Conservation (phyloP, 30 jellyfish, hydroid and myxozoan genomes). For the Rhopilema esculentum region DNA sequence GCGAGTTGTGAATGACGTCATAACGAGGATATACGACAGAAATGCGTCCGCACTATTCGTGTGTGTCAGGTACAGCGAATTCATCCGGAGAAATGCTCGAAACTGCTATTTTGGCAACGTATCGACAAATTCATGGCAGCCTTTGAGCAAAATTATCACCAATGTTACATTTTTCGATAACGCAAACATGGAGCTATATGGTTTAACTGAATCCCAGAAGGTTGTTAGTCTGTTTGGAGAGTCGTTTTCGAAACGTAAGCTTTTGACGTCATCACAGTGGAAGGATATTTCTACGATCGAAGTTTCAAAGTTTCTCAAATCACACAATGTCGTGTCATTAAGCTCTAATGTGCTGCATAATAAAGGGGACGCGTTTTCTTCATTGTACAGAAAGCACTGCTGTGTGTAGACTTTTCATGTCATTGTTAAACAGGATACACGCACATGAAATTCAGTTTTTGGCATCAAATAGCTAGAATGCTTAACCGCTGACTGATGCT, state of each 20-base stretch:
- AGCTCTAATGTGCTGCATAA: neutral
- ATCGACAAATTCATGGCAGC: constrained; percentile 17
- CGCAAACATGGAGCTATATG: constrained; percentile 20
- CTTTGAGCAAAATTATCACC: neutral
- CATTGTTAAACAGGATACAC: no score
- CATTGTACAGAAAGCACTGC: no score
- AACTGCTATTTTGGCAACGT: constrained; percentile 16
- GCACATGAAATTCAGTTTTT: no score
- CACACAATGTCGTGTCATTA: neutral
- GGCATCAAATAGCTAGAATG: no score
- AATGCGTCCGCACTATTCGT: neutral
- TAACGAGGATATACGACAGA: neutral
- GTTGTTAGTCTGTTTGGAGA: constrained; percentile 24
- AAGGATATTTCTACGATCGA: neutral
- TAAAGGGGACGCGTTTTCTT: no score
- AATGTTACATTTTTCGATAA: constrained; percentile 29
- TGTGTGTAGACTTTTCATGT: no score
- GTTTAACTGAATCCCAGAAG: neutral
- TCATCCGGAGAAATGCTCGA: neutral
- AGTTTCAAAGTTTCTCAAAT: neutral
- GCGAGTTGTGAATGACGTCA: neutral
- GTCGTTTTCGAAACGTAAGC: neutral
- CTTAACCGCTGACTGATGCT: no score
- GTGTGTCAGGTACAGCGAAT: neutral
- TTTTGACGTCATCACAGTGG: constrained; percentile 18